A percentile compares a stretch with the other conserved stretches of the same genome.
Evolutionary conservation across 1,140 invertebrate species (phyloP).

Genomic region (Drosophila littoralis): DNA sequence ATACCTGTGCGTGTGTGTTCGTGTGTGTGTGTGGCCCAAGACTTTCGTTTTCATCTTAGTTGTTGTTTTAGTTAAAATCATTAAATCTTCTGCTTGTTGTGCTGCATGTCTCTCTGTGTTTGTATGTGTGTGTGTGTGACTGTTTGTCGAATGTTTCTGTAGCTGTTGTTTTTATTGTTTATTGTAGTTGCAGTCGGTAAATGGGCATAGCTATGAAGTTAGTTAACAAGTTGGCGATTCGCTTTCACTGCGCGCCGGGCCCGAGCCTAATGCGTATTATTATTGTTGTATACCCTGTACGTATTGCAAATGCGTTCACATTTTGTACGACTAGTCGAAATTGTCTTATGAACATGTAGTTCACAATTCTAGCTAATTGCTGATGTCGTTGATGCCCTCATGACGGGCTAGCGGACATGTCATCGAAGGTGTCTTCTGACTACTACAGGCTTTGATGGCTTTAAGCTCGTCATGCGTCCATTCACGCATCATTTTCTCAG

Average conservation of each 20-base stretch:
- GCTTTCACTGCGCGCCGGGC: slow-evolving; percentile 32
- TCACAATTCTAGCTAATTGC: too few species aligned
- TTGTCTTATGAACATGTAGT: neutral
- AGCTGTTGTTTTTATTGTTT: slow-evolving; percentile 26
- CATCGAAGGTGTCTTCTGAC: neutral
- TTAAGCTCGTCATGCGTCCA: too few species aligned
- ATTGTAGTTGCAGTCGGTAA: slow-evolving; percentile 31
- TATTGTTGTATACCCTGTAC: slow-evolving; percentile 1
- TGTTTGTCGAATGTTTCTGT: slow-evolving; percentile 28
- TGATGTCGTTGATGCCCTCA: too few species aligned
- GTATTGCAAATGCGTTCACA: neutral
- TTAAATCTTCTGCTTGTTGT: slow-evolving; percentile 63
- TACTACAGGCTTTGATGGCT: too few species aligned
- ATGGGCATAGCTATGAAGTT: slow-evolving; percentile 42
- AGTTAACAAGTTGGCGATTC: slow-evolving; percentile 34
- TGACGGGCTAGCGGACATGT: neutral
- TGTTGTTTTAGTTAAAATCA: slow-evolving; percentile 61
- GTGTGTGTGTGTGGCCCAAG: slow-evolving; percentile 29
- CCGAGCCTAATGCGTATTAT: slow-evolving; percentile 10
- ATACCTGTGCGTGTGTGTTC: neutral
- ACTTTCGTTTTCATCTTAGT: slow-evolving; percentile 61
- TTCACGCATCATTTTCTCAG: too few species aligned
- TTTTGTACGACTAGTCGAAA: too few species aligned
- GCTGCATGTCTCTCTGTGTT: slow-evolving; percentile 6
- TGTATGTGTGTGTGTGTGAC: slow-evolving; percentile 9